Conservation (phyloP, 2,797 vertebrate species). For the Sebastes variabilis region DNA sequence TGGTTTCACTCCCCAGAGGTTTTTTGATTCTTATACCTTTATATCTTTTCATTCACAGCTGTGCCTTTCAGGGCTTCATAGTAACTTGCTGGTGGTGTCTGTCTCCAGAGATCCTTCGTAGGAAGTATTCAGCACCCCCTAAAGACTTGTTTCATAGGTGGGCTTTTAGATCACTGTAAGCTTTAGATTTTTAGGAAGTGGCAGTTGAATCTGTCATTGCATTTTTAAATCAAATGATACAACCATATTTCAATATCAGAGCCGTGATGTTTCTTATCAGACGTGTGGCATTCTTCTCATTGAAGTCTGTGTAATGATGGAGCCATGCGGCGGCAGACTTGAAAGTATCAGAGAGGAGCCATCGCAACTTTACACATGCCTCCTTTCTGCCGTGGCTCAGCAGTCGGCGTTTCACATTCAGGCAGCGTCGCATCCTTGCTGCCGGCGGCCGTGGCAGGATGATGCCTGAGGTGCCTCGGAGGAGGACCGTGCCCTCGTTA, state of each 20-base stretch:
- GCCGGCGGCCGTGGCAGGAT: constrained; percentile 78
- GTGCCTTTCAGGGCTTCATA: constrained; percentile 58
- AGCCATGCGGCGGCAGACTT: constrained; percentile 27
- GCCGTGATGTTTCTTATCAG: constrained; percentile 58
- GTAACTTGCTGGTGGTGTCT: constrained; percentile 47
- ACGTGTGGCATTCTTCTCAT: constrained; percentile 44
- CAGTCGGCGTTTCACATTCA: constrained; percentile 77
- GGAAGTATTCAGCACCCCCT: constrained; percentile 59
- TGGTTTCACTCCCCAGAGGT: constrained; percentile 64
- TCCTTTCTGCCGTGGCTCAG: constrained; percentile 52
- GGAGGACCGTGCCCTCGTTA: constrained; percentile 82
- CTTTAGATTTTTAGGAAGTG: constrained; percentile 62
- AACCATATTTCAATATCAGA: constrained; percentile 57
- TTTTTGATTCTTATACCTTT: constrained; percentile 62
- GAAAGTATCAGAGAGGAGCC: constrained; percentile 41
- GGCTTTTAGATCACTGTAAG: constrained; percentile 69
- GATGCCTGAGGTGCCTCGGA: constrained; percentile 83
- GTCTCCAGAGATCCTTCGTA: constrained; percentile 73
- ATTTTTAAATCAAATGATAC: constrained; percentile 67
- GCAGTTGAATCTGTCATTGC: constrained; percentile 68
- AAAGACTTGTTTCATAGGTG: constrained; percentile 69
- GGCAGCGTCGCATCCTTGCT: constrained; percentile 68
- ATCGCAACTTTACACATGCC: constrained; percentile 43
- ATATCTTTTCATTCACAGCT: constrained; percentile 69
- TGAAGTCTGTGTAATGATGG: constrained; percentile 55